Evolutionary conservation across 2,888 invertebrate genomes (phyloP), one percentile per base, ranked within the genome.

Genomic region (Tiliacea citrago): DNA sequence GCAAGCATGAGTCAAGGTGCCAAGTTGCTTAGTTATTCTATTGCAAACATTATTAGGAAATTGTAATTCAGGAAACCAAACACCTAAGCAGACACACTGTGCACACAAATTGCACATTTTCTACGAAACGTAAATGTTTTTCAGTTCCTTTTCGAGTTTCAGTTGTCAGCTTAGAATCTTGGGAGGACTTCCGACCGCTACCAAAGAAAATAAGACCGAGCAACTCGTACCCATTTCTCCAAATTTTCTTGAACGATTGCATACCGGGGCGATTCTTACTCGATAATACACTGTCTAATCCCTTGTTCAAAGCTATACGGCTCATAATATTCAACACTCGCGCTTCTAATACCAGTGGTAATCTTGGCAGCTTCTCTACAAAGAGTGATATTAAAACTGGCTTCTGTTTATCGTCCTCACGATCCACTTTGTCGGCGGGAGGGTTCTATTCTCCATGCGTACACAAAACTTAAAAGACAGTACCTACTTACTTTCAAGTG

Each of bases 401-500:
- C 74, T 69, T 71, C 68, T 87, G 86, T 86, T 81, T 85, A 87
- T 81, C 79, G 55, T 81, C 73, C 71, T 73, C 65, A 65, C 72
- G 57, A 77, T 79, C 83, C 86, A 83, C 87, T 87, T 77, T 72
- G 79, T 81, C 68, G 68, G 73, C 72, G 68, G 62, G 67, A 73
- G 75, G 73, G 71, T 39, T 68, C 71, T 73, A 68, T 76, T 75
- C 75, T 67, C 42, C 60, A 76, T 67, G 68, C 71, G 63, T 77
- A 72, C 73, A 81, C 75, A 75, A 79, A 82, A 78, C 79, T 83
- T 83, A 74, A 76, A 77, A 77, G 75, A 80, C 71, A 81, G 76
- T 42, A 42, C 6, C 5, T 84, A 83, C 80, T 83, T 75, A 81
- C 78, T 82, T 85, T 86, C 81, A 87, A 87, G 84, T 85, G 79